Conservation (phyloP, 2,113 vertebrate species). For the Anseranas semipalmata region DNA sequence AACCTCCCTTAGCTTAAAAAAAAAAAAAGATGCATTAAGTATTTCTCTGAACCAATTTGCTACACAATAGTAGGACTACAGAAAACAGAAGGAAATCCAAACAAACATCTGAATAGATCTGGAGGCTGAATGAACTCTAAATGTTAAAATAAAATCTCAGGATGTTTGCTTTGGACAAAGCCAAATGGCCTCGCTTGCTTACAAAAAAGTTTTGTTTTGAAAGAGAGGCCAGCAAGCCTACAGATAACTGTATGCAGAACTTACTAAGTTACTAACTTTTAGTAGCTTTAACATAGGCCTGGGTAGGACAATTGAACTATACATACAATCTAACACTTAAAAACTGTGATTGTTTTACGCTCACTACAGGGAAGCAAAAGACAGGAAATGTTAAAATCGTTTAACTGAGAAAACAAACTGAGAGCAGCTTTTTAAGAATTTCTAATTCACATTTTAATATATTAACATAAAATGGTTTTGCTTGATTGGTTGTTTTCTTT, state of each 20-base stretch:
- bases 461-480: neutral
- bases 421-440: neutral
- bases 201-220: neutral
- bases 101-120: neutral
- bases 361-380: neutral
- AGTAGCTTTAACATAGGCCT: neutral
- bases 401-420: fast-evolving
- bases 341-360: neutral
- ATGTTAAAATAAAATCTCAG: neutral
- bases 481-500: neutral
- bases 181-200: neutral
- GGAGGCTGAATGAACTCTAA: neutral
- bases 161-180: neutral
- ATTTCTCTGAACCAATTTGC: neutral
- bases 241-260: neutral
- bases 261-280: neutral
- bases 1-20: neutral
- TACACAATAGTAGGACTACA: neutral
- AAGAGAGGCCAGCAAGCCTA: neutral
- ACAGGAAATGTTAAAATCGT: neutral
- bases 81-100: neutral
- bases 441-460: neutral
- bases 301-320: neutral
- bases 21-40: neutral
- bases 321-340: neutral